These are phyloP conservation scores for Arrhamphus sclerolepis DNA, from an alignment of 2,797 vertebrate genomes.

Conservation along the genomic window DNA sequence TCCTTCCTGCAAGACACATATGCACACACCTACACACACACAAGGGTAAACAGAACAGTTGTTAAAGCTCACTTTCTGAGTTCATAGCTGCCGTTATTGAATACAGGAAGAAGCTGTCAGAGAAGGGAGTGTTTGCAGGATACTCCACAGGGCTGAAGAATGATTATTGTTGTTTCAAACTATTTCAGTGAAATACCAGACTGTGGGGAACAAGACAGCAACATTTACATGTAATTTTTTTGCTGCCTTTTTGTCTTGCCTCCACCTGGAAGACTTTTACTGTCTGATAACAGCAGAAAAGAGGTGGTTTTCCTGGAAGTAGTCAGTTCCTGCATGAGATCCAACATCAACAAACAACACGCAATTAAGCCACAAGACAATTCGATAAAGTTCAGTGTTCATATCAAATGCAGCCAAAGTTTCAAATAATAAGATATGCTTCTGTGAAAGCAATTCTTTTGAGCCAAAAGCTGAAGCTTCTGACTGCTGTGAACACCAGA, in stretches of 20 bases:
- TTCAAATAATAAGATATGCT: too few species aligned
- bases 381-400: too few species aligned
- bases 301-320: background rate
- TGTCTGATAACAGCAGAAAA: background rate
- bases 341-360: conserved; percentile 7
- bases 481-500: background rate
- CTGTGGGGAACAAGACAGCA: conserved; percentile 14
- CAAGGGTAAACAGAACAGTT: background rate
- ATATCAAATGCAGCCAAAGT: too few species aligned
- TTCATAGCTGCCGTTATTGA: conserved; percentile 4
- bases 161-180: conserved; percentile 68
- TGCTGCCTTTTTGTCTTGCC: conserved; percentile 8
- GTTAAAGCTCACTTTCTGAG: conserved; percentile 11
- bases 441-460: background rate
- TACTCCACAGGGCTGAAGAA: conserved; percentile 40
- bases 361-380: background rate
- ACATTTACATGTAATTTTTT: conserved; percentile 18
- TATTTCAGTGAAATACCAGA: conserved; percentile 25
- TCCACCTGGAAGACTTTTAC: background rate
- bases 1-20: conserved; percentile 34
- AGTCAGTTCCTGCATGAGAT: background rate
- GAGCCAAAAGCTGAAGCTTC: background rate
- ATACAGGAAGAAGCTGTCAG: conserved; percentile 66
- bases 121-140: conserved; percentile 58
- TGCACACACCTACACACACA: background rate